These are phyloP conservation scores for Microcebus ravelobensis DNA, from an alignment of 2,113 vertebrate species.

Conservation along the genomic window DNA sequence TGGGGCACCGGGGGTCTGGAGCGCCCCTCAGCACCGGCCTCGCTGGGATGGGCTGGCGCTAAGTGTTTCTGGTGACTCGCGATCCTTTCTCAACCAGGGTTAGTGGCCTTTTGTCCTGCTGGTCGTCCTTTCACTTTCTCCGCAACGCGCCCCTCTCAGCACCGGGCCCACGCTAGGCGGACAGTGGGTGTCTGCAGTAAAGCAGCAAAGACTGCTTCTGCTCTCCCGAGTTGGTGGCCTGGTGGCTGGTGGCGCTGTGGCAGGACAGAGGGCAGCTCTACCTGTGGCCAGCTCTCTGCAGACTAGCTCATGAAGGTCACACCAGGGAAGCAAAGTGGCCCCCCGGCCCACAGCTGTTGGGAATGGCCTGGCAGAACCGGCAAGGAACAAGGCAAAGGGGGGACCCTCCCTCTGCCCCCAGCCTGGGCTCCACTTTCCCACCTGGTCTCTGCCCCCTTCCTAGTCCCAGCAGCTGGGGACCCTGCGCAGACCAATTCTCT, in stretches of 20 bases:
- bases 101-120: neutral
- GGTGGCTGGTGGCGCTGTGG: neutral
- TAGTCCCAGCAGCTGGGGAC: neutral
- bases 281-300: neutral
- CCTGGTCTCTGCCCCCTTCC: neutral
- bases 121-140: neutral
- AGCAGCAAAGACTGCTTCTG: neutral
- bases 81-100: neutral
- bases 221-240: neutral
- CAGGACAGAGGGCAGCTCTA: neutral
- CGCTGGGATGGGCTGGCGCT: too few relatives aligned
- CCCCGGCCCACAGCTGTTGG: neutral
- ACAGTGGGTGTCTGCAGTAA: neutral
- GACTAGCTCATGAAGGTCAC: neutral
- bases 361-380: neutral
- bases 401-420: neutral
- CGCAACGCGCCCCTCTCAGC: neutral
- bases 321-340: neutral
- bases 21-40: neutral
- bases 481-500: neutral
- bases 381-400: neutral
- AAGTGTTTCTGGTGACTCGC: rapidly evolving
- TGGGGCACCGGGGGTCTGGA: rapidly evolving
- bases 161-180: neutral
- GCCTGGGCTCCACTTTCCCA: neutral